A percentile compares a stretch with the other conserved stretches of the same genome.
phyloP scores from a whole-genome alignment of 2,797 vertebrate genomes.

The Melanotaenia maccullochi region DNA sequence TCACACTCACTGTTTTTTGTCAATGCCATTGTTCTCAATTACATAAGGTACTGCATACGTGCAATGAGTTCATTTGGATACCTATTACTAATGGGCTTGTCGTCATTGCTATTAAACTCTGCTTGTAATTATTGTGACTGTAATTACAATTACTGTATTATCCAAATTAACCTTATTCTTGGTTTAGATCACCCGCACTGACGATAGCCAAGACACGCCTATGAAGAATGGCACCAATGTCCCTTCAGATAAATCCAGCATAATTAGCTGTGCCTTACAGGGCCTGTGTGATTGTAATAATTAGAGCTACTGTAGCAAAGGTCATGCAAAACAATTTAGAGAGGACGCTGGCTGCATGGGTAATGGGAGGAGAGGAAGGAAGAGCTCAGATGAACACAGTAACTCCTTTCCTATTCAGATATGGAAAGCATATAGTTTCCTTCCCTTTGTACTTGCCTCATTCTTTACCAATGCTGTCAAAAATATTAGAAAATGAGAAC shows the following conservation, averaged over 20 bases:
- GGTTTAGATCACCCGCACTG: constrained; percentile 87
- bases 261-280: constrained; percentile 95
- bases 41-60: constrained; percentile 52
- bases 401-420: constrained; percentile 28
- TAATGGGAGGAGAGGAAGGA: constrained; percentile 73
- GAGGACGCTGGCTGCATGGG: constrained; percentile 84
- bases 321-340: constrained; percentile 90
- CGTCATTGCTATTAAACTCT: constrained; percentile 71
- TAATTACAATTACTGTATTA: constrained; percentile 85
- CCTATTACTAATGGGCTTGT: constrained; percentile 63
- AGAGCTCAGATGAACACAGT: constrained; percentile 12
- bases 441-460: constrained; percentile 44
- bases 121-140: constrained; percentile 76
- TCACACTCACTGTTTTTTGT: constrained; percentile 38
- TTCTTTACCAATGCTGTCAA: constrained; percentile 64
- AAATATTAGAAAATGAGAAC: constrained; percentile 73
- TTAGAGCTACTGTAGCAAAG: constrained; percentile 91
- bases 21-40: constrained; percentile 49
- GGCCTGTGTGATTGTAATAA: constrained; percentile 91
- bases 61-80: constrained; percentile 50
- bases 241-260: constrained; percentile 93
- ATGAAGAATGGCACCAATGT: constrained; percentile 90
- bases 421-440: constrained; percentile 23
- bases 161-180: constrained; percentile 90
- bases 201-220: constrained; percentile 87